These are phyloP conservation scores for Sus cebifrons DNA, from an alignment of 2,797 vertebrate species.

Conservation along the genomic window DNA sequence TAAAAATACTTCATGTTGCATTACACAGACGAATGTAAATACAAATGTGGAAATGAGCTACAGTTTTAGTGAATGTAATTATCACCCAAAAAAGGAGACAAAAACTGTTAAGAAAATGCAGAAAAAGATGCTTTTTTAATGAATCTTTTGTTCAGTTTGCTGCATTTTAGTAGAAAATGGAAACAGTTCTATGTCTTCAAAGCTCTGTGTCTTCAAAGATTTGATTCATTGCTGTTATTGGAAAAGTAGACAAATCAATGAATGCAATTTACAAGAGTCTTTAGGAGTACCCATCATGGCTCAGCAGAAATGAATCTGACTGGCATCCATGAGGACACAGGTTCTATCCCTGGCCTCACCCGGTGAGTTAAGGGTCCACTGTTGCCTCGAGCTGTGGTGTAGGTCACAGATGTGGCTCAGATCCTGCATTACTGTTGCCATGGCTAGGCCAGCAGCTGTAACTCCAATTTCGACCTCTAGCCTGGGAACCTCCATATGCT, in stretches of 20 bases:
- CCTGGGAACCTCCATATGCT: too few species aligned
- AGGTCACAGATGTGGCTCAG: too few species aligned
- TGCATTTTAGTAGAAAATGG: neutral
- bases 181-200: neutral
- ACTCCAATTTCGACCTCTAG: too few species aligned
- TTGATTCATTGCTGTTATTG: neutral
- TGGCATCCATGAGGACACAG: too few species aligned
- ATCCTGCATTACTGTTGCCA: too few species aligned
- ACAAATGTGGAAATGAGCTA: neutral
- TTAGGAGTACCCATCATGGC: too few species aligned
- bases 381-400: too few species aligned
- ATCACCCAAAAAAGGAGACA: neutral
- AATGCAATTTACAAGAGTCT: neutral
- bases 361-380: too few species aligned
- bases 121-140: neutral
- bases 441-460: too few species aligned
- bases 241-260: neutral
- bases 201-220: neutral
- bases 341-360: too few species aligned
- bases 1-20: slow-evolving; percentile 19
- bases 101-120: neutral
- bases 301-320: too few species aligned
- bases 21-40: neutral
- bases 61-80: slow-evolving; percentile 55
- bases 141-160: neutral